Evolutionary conservation across 2,113 vertebrate genomes (phyloP), one percentile per base, ranked within the genome.

Genomic region (Melierax canorus): DNA sequence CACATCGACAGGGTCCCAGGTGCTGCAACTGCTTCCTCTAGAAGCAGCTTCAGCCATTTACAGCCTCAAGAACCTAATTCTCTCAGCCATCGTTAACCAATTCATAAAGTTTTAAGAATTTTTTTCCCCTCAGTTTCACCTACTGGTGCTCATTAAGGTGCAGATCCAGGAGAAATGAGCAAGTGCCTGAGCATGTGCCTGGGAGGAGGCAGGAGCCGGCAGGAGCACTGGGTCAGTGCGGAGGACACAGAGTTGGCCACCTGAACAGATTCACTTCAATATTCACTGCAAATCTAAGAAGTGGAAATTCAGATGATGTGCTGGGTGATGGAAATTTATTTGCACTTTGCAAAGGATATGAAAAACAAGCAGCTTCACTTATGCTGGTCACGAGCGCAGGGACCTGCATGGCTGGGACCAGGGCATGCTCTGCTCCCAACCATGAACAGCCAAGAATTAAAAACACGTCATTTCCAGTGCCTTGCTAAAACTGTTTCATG

Each of bases 381-480:
- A 21, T 9, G 53, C 53, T 3, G 2, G 9, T 32, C 45, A 6
- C 1, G 29, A 69, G 60, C 26, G 1, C 4, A 1, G 11, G 79
- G 74, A 45, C 39, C 53, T 17, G 38, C 27, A 10, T 5, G 16
- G 29, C 63, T 16, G 60, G 55, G 46, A 23, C 7, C 3, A 0
- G 38, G 36, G n/a, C 67, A 48, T 0, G 1, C 43, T 66, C 53
- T 30, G 38, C 83, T 71, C 74, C 68, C 2, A 1, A 36, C 43
- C 18, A 0, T 0, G 2, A 10, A 15, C 46, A 34, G 36, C n/a
- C 85, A 34, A 13, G 56, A 11, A n/a, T 13, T 23, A 38, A n/a
- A 71, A 0, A 17, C 88, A 27, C 24, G 2, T 23, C 11, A 3
- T 6, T 77, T 36, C 64, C 67, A 38, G 68, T 0, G 5, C 39